Evolutionary conservation across 2,797 vertebrate species (phyloP).

Genomic region (Ceyx erithaca): DNA sequence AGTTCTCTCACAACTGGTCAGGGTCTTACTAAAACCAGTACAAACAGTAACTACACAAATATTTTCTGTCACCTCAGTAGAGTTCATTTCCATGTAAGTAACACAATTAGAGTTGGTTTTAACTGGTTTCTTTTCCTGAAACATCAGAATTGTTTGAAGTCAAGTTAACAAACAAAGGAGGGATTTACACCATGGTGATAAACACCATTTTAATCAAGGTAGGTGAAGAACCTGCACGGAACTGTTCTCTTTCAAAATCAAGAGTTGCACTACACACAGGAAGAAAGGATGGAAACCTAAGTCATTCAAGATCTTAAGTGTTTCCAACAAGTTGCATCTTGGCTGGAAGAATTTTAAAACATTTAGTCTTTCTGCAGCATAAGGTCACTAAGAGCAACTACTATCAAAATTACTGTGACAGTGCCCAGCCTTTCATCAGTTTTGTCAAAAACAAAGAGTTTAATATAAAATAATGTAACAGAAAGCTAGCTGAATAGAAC

Average conservation of each 20-base stretch:
- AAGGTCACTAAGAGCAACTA: background rate
- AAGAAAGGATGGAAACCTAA: background rate
- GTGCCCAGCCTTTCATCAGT: background rate
- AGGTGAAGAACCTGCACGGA: background rate
- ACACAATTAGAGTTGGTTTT: too few relatives aligned
- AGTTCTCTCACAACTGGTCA: background rate
- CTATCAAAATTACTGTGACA: background rate
- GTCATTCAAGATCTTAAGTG: background rate
- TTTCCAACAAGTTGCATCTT: background rate
- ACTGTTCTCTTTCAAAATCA: background rate
- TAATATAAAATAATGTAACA: background rate
- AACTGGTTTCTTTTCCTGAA: background rate
- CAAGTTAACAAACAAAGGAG: background rate
- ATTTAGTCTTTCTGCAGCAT: background rate
- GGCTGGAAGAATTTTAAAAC: background rate
- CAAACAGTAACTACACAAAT: background rate
- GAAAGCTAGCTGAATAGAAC: background rate
- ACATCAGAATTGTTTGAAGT: background rate
- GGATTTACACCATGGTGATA: background rate
- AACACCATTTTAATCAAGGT: fast-evolving
- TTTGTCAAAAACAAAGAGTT: background rate
- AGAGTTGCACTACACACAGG: background rate
- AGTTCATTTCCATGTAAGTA: background rate
- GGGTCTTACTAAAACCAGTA: background rate
- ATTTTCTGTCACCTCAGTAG: background rate